These are phyloP conservation scores for Archilochus colubris DNA, from an alignment of 2,113 vertebrate genomes.

Conservation along the genomic window DNA sequence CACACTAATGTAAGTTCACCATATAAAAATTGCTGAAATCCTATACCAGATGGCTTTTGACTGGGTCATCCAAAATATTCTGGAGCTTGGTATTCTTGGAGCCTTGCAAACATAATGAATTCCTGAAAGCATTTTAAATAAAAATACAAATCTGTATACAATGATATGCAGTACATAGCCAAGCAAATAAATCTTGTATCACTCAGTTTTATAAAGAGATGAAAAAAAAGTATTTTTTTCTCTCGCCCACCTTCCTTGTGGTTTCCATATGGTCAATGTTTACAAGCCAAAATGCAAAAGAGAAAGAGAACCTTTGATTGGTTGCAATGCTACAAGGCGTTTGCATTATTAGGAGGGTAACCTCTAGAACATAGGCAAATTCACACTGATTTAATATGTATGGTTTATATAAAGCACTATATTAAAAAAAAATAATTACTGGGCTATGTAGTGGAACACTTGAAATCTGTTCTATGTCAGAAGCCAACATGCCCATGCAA, in stretches of 20 bases:
- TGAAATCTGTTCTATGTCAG: neutral
- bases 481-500: neutral
- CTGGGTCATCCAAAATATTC: conserved; percentile 46
- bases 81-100: neutral
- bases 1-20: neutral
- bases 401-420: neutral
- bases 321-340: neutral
- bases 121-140: conserved; percentile 23
- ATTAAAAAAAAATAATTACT: neutral
- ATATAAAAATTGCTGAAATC: neutral
- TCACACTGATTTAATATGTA: neutral
- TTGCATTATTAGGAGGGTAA: neutral
- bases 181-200: conserved; percentile 58
- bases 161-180: neutral
- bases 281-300: neutral
- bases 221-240: conserved; percentile 24
- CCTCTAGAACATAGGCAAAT: neutral
- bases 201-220: conserved; percentile 48
- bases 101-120: conserved; percentile 16
- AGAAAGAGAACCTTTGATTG: neutral
- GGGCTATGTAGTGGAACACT: neutral
- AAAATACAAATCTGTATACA: conserved; percentile 43
- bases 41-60: conserved; percentile 30
- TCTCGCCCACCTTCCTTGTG: neutral
- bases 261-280: conserved; percentile 3